Conservation (phyloP, 1,140 invertebrate species). For the Drosophila equinoxialis region DNA sequence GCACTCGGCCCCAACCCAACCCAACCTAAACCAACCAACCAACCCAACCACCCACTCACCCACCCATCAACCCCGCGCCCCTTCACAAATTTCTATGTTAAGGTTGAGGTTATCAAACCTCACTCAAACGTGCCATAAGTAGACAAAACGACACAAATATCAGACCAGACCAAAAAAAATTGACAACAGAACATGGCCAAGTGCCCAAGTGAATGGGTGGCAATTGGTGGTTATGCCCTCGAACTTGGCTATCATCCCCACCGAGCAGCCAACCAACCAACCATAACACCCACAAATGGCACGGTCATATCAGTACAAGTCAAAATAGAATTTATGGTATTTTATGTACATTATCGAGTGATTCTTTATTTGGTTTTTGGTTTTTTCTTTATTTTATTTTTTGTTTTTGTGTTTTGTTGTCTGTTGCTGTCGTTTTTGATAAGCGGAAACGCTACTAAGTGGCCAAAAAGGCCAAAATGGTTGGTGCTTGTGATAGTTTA, state of each 20-base stretch:
- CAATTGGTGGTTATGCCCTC: slow-evolving; percentile 31
- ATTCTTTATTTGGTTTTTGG: slow-evolving; percentile 19
- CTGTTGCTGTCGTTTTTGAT: slow-evolving; percentile 26
- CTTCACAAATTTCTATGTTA: slow-evolving; percentile 48
- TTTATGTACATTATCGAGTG: slow-evolving; percentile 41
- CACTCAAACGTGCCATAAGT: slow-evolving; percentile 56
- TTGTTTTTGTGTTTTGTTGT: too few relatives aligned
- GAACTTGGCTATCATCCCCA: slow-evolving; percentile 5
- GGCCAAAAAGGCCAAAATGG: neutral
- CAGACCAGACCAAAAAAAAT: slow-evolving; percentile 43
- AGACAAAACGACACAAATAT: slow-evolving; percentile 44
- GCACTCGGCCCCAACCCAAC: slow-evolving; percentile 15
- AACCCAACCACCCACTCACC: neutral
- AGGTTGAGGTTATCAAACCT: slow-evolving; percentile 71
- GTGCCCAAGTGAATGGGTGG: slow-evolving; percentile 35
- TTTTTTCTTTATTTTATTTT: neutral
- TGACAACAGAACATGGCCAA: slow-evolving; percentile 52
- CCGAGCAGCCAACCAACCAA: neutral
- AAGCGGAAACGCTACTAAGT: slow-evolving; percentile 51
- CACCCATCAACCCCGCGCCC: neutral
- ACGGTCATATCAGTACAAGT: slow-evolving; percentile 30
- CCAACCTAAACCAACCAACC: neutral
- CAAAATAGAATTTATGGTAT: slow-evolving; percentile 48
- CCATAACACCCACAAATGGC: neutral
- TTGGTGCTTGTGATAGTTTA: slow-evolving; percentile 28